These are phyloP conservation scores for Mastigias papua DNA, from an alignment of 30 jellyfish, hydroid and myxozoan species.

Conservation along the genomic window DNA sequence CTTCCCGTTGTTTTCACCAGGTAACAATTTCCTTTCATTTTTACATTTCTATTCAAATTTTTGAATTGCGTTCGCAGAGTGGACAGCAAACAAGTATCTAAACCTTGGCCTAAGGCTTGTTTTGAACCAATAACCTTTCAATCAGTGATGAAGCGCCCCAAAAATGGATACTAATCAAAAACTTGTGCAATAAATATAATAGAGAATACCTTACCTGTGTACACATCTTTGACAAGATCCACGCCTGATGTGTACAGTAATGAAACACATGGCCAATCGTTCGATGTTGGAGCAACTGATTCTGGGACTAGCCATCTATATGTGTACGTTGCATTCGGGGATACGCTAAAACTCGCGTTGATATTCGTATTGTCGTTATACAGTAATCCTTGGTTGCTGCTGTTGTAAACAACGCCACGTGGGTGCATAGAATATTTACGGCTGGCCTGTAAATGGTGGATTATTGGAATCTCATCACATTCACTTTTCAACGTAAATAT, in stretches of 20 bases:
- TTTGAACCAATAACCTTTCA: no score
- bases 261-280: conserved; percentile 71
- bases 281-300: conserved; percentile 57
- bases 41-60: no score
- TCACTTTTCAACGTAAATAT: no score
- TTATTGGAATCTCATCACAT: no score
- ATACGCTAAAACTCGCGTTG: conserved; percentile 30
- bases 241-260: conserved; percentile 67
- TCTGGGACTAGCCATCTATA: conserved; percentile 73
- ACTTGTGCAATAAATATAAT: no score
- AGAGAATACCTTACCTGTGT: conserved; percentile 67
- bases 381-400: conserved; percentile 67
- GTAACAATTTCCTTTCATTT: no score
- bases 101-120: no score
- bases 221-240: conserved; percentile 54
- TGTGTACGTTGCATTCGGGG: conserved; percentile 54
- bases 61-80: no score
- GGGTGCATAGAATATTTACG: conserved; percentile 74
- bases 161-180: no score
- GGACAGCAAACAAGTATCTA: no score
- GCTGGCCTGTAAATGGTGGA: conserved; percentile 37
- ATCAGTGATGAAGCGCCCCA: no score
- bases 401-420: conserved; percentile 78
- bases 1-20: no score
- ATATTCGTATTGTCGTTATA: conserved; percentile 60